Base-by-base conservation (phyloP, 2,113 vertebrate species). In the Alaudala cheleensis region DNA sequence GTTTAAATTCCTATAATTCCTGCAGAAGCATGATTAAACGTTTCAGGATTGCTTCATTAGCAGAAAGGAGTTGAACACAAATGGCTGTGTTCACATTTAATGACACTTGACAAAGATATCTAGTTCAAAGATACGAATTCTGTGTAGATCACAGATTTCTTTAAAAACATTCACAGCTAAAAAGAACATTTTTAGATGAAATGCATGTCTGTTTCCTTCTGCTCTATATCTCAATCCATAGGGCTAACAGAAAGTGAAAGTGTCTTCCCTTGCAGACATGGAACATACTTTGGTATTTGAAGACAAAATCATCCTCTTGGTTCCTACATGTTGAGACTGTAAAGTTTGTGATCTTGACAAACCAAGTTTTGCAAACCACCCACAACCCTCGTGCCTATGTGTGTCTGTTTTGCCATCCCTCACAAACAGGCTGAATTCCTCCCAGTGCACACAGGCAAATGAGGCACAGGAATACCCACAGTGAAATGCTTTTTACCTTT, bases 281-380 rank as follows among this genome's bases (percentile, higher is more conserved):
- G 39, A 53, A 39, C 29, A 42, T n/a, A 40, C 25, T 70, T 73
- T 44, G 20, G 13, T 86, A 81, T 40, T 31, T 57, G 39, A 86
- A 70, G 62, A 76, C 31, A 19, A 85, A 80, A 82, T 42, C 28
- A 65, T 53, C 22, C 34, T 29, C 11, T 61, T 86, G 58, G 12
- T 45, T 80, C 26, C 62, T 86, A 9, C 47, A 15, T 34, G 29
- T 44, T 81, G 56, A 81, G 60, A 31, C 44, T 47, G 50, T 54
- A 39, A 94, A 88, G 1, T 11, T 37, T 45, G 12, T 44, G 72
- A 54, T 69, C 50, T 92, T 6, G 33, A 70, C 42, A 73, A 77
- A 86, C n/a, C 28, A 17, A 92, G 34, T 50, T 92, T 67, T 93
- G 62, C 66, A 93, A 95, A 84, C 54, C 83, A 86, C 60, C 72